Evolutionary conservation across 2,888 invertebrate genomes (phyloP).

Genomic region (Acleris laterana): DNA sequence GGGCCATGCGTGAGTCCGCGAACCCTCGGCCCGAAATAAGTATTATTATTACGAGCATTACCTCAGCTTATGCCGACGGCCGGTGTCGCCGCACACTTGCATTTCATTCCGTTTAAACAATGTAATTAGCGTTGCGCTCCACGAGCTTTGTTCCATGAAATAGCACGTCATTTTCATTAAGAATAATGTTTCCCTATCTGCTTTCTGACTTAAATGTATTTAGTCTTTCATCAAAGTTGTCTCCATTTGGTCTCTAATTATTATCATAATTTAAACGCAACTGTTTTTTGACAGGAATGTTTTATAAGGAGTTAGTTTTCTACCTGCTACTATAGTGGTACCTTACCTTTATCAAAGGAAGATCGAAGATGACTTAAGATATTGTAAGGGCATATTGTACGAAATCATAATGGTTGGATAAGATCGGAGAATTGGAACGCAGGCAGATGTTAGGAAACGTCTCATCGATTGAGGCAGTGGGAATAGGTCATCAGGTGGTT

Average conservation of each 20-base stretch:
- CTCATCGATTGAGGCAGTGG: constrained; percentile 30
- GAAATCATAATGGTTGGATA: constrained; percentile 47
- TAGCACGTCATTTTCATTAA: constrained; percentile 32
- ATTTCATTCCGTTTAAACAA: constrained; percentile 39
- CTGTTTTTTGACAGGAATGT: background rate
- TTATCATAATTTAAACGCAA: background rate
- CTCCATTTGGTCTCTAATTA: background rate
- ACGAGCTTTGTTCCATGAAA: constrained; percentile 26
- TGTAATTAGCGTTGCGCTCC: constrained; percentile 36
- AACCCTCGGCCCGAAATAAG: constrained; percentile 54
- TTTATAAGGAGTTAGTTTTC: constrained; percentile 9
- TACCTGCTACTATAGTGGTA: constrained; percentile 35
- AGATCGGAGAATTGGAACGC: constrained; percentile 48
- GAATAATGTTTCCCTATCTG: constrained; percentile 11
- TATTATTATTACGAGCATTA: constrained; percentile 59
- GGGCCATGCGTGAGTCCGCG: constrained; percentile 46
- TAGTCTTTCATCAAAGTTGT: background rate
- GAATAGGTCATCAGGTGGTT: constrained; percentile 14
- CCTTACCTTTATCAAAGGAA: background rate
- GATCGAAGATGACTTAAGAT: constrained; percentile 39
- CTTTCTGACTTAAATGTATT: constrained; percentile 17
- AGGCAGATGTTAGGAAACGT: constrained; percentile 48
- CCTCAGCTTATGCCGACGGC: constrained; percentile 42
- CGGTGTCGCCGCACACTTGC: constrained; percentile 37
- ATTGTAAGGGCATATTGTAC: constrained; percentile 46